Evolutionary conservation across 2,113 vertebrate genomes (phyloP), one percentile per base, ranked within the genome.

Genomic region (Pelmatolapia mariae): DNA sequence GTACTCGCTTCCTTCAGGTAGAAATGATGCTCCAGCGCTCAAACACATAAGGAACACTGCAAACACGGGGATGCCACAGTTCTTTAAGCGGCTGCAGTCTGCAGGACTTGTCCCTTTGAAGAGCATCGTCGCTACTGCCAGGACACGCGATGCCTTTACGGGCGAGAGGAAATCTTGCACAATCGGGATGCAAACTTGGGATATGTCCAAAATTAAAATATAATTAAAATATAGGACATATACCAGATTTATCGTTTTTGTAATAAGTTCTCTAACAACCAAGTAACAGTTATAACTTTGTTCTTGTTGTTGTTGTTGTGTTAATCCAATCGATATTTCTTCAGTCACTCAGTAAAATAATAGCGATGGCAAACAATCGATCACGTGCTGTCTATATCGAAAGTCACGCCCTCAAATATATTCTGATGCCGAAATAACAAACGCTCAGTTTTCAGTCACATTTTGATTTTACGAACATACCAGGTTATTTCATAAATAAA

Each of bases 81-180:
- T 68, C 24, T 87, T 50, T 10, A 43, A 53, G 66, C 89, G 71
- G 57, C 43, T 84, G 88, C 82, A 76, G 89, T 79, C 81, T 53
- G 81, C 82, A 80, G 90, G 88, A 89, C 91, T 84, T 59, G 19
- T 85, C 61, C 13, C 92, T 94, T 91, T 93, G 91, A 95, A 91
- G 93, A 19, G 94, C 94, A 94, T 92, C 94, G 56, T 84, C 40
- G 89, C 53, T 7, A 86, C 66, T 6, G 86, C 8, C 61, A 85
- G 79, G 33, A 40, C 81, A 6, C 1, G 8, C 84, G 93, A 2
- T 88, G 90, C 92, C 63, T 95, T 95, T 90, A 89, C 0, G 9
- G 18, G 6, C 9, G 16, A 5, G 0, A 1, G 82, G 80, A 90
- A 68, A 38, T 31, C 24, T 31, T 24, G 5, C 0, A 10, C 3